Percentiles rank a stretch among this genome's conserved stretches.
Evolutionary conservation across 2,888 invertebrate genomes (phyloP).

Genomic region (Tetanocera ferruginea): DNA sequence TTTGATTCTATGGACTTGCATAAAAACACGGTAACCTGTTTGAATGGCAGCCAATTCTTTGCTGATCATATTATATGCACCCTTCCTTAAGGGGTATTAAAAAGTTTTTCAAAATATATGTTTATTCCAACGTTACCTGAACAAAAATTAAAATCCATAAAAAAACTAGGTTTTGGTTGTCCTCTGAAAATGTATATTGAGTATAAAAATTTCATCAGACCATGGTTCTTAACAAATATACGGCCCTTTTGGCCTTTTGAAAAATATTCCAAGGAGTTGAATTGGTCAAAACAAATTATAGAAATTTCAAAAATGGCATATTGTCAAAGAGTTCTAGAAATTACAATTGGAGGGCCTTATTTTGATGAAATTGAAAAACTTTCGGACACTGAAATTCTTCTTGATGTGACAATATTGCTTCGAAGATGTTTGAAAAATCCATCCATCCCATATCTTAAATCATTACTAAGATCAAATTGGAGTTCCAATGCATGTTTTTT

Average conservation of each 20-base stretch:
- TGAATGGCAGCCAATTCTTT: constrained; percentile 78
- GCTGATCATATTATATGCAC: constrained; percentile 86
- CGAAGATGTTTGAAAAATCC: constrained; percentile 76
- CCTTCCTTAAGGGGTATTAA: constrained; percentile 83
- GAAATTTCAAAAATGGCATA: constrained; percentile 80
- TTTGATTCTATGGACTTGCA: constrained; percentile 44
- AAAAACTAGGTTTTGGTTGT: constrained; percentile 79
- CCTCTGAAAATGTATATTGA: constrained; percentile 85
- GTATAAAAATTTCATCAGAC: constrained; percentile 81
- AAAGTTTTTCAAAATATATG: constrained; percentile 79
- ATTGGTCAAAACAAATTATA: constrained; percentile 83
- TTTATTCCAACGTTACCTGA: constrained; percentile 81
- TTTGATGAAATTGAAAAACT: constrained; percentile 71
- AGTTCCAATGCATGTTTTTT: constrained; percentile 80
- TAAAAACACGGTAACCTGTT: constrained; percentile 74
- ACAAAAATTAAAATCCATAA: constrained; percentile 80
- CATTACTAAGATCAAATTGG: constrained; percentile 81
- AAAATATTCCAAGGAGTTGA: constrained; percentile 74
- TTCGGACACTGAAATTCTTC: constrained; percentile 76
- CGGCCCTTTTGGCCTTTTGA: constrained; percentile 80
- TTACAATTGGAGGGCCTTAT: constrained; percentile 76
- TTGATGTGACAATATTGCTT: constrained; percentile 78
- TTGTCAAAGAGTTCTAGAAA: constrained; percentile 81
- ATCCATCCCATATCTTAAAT: constrained; percentile 79
- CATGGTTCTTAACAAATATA: constrained; percentile 77